A percentile compares a stretch with the other conserved stretches of the same genome.
These are phyloP conservation scores for Oryzias celebensis DNA, from an alignment of 2,113 vertebrate genomes.

Conservation along the genomic window DNA sequence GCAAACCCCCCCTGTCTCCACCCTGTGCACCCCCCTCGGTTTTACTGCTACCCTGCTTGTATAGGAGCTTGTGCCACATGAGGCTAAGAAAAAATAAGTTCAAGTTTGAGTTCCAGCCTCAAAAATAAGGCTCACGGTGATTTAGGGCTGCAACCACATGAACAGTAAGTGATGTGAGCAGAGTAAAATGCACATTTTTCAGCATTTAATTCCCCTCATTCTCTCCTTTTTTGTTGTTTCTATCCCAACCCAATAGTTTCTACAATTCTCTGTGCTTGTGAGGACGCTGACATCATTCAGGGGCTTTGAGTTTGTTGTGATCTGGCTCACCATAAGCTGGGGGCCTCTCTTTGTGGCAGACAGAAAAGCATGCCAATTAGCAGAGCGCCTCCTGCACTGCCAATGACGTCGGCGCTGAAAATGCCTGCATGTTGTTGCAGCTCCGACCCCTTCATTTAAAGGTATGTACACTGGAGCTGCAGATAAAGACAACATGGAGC, in stretches of 20 bases:
- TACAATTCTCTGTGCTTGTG: conserved; percentile 50
- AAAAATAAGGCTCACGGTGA: conserved; percentile 35
- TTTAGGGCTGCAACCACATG: conserved; percentile 36
- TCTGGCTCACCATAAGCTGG: conserved; percentile 56
- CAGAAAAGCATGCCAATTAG: conserved; percentile 67
- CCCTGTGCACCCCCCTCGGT: not conserved
- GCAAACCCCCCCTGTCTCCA: not conserved
- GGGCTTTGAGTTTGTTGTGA: conserved; percentile 68
- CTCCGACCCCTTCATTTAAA: conserved; percentile 27
- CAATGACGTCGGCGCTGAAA: conserved; percentile 41
- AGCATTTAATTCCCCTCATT: not conserved
- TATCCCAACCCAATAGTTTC: conserved; percentile 43
- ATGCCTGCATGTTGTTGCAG: conserved; percentile 72
- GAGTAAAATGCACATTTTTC: conserved; percentile 26
- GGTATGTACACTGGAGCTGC: not conserved
- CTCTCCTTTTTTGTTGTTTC: conserved; percentile 18
- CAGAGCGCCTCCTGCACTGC: conserved; percentile 51
- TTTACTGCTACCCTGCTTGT: conserved; percentile 36
- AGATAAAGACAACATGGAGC: conserved; percentile 15
- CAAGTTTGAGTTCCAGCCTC: conserved; percentile 52
- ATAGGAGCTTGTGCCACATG: conserved; percentile 36
- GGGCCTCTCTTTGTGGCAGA: conserved; percentile 57
- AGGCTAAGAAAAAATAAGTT: conserved; percentile 40
- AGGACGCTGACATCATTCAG: conserved; percentile 61
- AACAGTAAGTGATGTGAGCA: conserved; percentile 34